Percentiles rank a stretch among this genome's conserved stretches.
These are phyloP conservation scores for Neoniphon sammara DNA, from an alignment of 2,797 vertebrate species.

Conservation along the genomic window DNA sequence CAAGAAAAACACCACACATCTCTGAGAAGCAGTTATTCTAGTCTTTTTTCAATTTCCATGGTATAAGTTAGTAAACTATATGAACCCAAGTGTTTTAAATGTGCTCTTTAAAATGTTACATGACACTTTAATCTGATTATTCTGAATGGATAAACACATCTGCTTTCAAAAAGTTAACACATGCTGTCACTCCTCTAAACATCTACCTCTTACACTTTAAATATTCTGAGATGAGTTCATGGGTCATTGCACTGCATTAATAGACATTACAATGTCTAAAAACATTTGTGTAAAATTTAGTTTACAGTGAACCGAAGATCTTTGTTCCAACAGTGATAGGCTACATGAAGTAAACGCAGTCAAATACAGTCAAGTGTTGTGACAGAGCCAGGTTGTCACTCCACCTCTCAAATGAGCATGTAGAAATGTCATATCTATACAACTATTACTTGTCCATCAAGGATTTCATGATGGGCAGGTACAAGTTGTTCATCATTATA, in stretches of 20 bases:
- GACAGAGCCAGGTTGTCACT: conserved; percentile 9
- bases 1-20: conserved; percentile 45
- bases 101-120: conserved; percentile 17
- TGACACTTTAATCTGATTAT: conserved; percentile 14
- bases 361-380: conserved; percentile 15
- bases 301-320: conserved; percentile 22
- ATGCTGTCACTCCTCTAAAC: conserved; percentile 73
- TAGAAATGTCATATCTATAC: conserved; percentile 7
- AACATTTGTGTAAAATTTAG: conserved; percentile 15
- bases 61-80: conserved; percentile 49
- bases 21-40: conserved; percentile 30
- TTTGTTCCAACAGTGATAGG: conserved; percentile 9
- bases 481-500: conserved; percentile 5
- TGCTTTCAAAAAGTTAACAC: conserved; percentile 57
- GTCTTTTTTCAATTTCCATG: conserved; percentile 29
- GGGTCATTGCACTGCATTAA: conserved; percentile 41
- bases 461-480: conserved; percentile 31
- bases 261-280: conserved; percentile 32
- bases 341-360: conserved; percentile 19
- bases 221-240: conserved; percentile 31
- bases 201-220: conserved; percentile 43
- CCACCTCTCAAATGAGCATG: conserved; percentile 19
- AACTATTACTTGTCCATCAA: conserved; percentile 26
- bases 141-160: conserved; percentile 40
- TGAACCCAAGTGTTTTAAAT: conserved; percentile 45